Evolutionary conservation across 2,888 invertebrate species (phyloP), one percentile per base, ranked within the genome.

Genomic region (Theodoxus fluviatilis): DNA sequence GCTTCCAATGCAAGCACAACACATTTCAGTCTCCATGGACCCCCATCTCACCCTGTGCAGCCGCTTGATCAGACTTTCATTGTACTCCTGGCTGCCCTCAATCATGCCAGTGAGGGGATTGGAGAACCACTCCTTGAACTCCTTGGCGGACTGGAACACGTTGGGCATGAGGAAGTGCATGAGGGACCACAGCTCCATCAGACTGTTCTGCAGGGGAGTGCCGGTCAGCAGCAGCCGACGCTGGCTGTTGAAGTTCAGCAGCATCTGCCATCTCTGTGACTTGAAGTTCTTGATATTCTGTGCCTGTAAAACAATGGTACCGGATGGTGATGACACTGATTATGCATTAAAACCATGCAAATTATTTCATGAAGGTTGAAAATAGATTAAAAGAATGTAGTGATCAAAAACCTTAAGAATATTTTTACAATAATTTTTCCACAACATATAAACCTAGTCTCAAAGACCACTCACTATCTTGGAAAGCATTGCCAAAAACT

Each of bases 211-310:
- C 72, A 99, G 89, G 1, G 99, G 99, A 1, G 99, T 99, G 69
- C 99, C 99, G 63, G 98, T 98, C 74, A 91, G 87, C 40, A 91
- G 83, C 35, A 91, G 83, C 25, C 90, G 86, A 85, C 98, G 95
- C 89, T 98, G 96, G 33, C 97, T 98, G 76, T 94, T 93, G 88
- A 99, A 99, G 86, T 96, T 98, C 70, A 99, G 89, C 77, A 99
- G 88, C 84, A 96, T 91, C 89, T 98, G 98, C 99, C 99, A 99
- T 74, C 99, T 90, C 87, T 98, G 98, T 28, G 97, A 97, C 87
- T 98, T 98, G 87, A 98, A 99, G 89, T 99, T 99, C 89, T 99
- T 99, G 74, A 99, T 99, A 86, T 99, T 98, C 87, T 99, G 99
- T 47, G 98, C 98, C 89, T 98, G 76, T 0, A 76, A 77, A 61